A percentile compares a stretch with the other conserved stretches of the same genome.
These are phyloP conservation scores for Cylloceria caligata DNA, from an alignment of 2,888 invertebrate genomes.

Conservation along the genomic window DNA sequence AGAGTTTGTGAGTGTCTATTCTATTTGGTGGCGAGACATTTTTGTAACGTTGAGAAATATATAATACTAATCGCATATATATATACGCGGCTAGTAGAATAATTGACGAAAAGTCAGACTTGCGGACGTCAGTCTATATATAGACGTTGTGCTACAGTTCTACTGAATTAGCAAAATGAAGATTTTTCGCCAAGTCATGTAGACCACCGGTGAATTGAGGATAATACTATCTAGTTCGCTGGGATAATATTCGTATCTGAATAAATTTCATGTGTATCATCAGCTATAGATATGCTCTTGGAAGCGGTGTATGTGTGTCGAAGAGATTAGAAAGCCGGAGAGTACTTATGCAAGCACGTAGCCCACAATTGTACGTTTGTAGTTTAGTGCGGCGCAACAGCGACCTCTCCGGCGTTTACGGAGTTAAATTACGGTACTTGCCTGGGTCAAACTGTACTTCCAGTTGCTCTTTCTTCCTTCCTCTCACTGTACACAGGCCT, in stretches of 20 bases:
- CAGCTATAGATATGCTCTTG: slow-evolving; percentile 15
- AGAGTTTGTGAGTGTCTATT: too few relatives aligned
- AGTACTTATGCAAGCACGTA: slow-evolving; percentile 44
- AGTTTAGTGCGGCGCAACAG: slow-evolving; percentile 28
- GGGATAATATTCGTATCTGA: slow-evolving; percentile 40
- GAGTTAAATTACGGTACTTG: slow-evolving; percentile 60
- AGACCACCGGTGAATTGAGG: slow-evolving; percentile 13
- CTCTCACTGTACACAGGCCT: neutral
- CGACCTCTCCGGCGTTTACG: slow-evolving; percentile 28
- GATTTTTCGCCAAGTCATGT: slow-evolving; percentile 49
- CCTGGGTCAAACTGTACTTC: slow-evolving; percentile 59
- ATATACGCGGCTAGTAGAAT: too few relatives aligned
- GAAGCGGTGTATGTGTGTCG: slow-evolving; percentile 35
- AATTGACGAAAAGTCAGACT: too few relatives aligned
- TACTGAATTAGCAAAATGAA: neutral
- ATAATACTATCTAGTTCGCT: slow-evolving; percentile 23
- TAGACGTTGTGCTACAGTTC: neutral
- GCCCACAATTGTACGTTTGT: slow-evolving; percentile 38
- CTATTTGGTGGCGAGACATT: too few relatives aligned
- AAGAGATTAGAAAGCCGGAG: slow-evolving; percentile 58
- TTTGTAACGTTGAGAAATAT: too few relatives aligned
- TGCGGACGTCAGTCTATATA: too few relatives aligned
- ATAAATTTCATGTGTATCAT: slow-evolving; percentile 36
- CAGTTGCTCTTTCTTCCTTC: slow-evolving; percentile 7
- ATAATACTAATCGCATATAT: neutral